A percentile compares a stretch with the other conserved stretches of the same genome.
These are phyloP conservation scores for Chloroclystis v-ata DNA, from an alignment of 2,888 invertebrate species.

Conservation along the genomic window DNA sequence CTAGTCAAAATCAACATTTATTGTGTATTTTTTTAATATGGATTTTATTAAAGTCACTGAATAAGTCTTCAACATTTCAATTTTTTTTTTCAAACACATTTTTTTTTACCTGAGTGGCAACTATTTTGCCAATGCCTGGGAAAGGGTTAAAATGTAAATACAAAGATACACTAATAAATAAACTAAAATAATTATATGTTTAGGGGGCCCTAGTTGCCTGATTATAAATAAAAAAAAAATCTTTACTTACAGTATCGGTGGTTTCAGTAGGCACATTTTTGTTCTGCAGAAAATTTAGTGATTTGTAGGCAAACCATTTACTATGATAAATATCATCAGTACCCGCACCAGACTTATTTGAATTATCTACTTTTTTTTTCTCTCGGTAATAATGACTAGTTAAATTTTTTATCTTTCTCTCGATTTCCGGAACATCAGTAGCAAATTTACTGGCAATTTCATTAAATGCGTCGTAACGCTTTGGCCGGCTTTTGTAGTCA, in stretches of 20 bases:
- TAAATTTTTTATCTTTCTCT: not conserved
- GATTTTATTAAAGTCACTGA: too few relatives aligned
- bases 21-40: too few relatives aligned
- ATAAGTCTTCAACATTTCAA: too few relatives aligned
- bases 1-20: too few relatives aligned
- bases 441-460: not conserved
- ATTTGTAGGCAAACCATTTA: not conserved
- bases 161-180: too few relatives aligned
- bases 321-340: not conserved
- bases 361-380: not conserved
- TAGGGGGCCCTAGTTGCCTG: not conserved
- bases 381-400: not conserved
- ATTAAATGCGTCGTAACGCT: not conserved
- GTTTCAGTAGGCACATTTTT: not conserved
- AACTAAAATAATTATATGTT: too few relatives aligned
- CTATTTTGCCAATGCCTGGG: too few relatives aligned
- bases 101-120: too few relatives aligned
- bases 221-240: not conserved
- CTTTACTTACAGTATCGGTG: not conserved
- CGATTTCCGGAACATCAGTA: not conserved
- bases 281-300: not conserved
- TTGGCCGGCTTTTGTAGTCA: not conserved
- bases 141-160: too few relatives aligned
- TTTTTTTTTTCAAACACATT: too few relatives aligned
- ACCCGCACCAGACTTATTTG: not conserved